Percentiles rank a stretch among this genome's conserved stretches.
Conservation (phyloP, 2,888 invertebrate genomes). For the Temnothorax rugatulus region DNA sequence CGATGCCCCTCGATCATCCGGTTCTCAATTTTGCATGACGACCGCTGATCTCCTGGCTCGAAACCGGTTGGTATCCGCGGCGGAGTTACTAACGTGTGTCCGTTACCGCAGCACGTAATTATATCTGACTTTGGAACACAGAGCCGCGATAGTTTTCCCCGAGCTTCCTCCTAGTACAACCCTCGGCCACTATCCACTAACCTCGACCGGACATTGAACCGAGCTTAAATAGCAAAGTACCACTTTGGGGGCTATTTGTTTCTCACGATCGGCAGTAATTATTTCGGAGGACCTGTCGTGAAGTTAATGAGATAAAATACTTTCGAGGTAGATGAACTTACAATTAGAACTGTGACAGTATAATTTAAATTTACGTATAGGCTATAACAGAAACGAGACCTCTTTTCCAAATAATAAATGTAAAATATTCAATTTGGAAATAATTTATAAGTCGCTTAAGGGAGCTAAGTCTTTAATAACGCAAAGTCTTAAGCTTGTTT, state of each 20-base stretch:
- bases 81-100: conserved; percentile 59
- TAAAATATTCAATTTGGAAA: conserved; percentile 26
- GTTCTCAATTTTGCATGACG: conserved; percentile 53
- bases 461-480: background rate
- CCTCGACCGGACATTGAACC: conserved; percentile 59
- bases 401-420: background rate
- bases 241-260: conserved; percentile 30
- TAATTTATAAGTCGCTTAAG: conserved; percentile 20
- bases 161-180: conserved; percentile 30
- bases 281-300: conserved; percentile 11
- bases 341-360: background rate
- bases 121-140: conserved; percentile 67
- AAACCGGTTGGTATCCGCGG: conserved; percentile 43
- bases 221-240: conserved; percentile 61
- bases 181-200: conserved; percentile 20
- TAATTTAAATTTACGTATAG: conserved; percentile 10
- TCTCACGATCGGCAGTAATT: conserved; percentile 62
- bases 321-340: background rate
- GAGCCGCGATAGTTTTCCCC: conserved; percentile 60
- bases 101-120: conserved; percentile 70
- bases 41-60: conserved; percentile 32
- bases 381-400: background rate
- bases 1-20: conserved; percentile 35
- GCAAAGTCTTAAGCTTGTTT: background rate
- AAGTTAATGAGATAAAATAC: conserved; percentile 18